Conservation (phyloP, 2,113 vertebrate species). For the Pangasianodon gigas region DNA sequence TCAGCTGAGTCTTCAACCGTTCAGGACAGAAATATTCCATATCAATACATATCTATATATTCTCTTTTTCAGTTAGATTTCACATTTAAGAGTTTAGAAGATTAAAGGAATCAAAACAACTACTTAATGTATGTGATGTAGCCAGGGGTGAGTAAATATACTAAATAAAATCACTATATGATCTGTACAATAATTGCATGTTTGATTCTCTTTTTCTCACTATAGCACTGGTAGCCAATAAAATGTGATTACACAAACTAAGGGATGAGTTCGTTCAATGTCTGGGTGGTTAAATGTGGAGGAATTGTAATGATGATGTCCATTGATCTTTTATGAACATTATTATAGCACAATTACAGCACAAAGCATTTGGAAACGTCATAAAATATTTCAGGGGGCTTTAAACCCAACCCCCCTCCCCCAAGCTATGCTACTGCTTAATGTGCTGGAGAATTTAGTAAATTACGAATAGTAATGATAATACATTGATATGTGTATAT, state of each 20-base stretch:
- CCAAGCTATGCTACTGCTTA: background rate
- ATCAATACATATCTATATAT: background rate
- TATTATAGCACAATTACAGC: background rate
- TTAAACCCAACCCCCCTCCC: background rate
- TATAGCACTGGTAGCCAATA: background rate
- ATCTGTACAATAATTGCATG: background rate
- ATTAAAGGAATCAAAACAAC: background rate
- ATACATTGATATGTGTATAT: background rate
- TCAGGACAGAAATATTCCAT: background rate
- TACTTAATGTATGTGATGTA: background rate
- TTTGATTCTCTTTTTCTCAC: background rate
- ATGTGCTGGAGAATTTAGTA: background rate
- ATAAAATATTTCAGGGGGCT: background rate
- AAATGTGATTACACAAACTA: background rate
- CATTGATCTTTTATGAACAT: background rate
- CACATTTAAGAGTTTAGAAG: background rate
- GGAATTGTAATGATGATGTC: background rate
- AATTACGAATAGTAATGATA: background rate
- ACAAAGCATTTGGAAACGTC: background rate
- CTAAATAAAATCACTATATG: background rate
- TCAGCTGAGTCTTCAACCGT: constrained; percentile 60
- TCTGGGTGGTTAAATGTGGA: background rate
- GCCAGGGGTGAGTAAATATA: background rate
- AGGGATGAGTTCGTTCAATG: background rate
- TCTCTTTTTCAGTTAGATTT: background rate